Conservation (phyloP, 53 echinoderm and acorn worm genomes). For the Hippasteria phrygiana region DNA sequence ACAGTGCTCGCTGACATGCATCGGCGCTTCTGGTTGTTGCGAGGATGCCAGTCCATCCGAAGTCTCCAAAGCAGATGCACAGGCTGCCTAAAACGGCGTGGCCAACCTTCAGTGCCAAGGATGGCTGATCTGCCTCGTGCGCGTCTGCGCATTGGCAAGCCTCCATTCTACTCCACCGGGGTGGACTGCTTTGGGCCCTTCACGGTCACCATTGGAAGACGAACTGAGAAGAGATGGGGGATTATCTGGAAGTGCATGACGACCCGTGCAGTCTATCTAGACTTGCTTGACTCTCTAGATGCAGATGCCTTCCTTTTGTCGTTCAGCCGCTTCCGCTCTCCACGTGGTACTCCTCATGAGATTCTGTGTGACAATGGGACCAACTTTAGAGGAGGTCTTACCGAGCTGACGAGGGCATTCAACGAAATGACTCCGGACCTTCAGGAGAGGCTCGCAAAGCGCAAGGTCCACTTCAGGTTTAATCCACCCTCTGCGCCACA, state of each 20-base stretch:
- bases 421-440: slow-evolving; percentile 50
- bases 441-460: slow-evolving; percentile 45
- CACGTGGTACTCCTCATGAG: slow-evolving; percentile 43
- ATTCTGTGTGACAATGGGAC: slow-evolving; percentile 51
- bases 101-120: background rate
- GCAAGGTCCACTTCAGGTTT: slow-evolving; percentile 41
- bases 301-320: slow-evolving; percentile 56
- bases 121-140: slow-evolving; percentile 25
- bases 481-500: slow-evolving; percentile 59
- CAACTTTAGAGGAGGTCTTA: slow-evolving; percentile 61
- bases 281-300: slow-evolving; percentile 44
- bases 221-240: slow-evolving; percentile 58
- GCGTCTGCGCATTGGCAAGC: background rate
- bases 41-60: slow-evolving; percentile 12
- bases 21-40: slow-evolving; percentile 10
- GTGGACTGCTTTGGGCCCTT: no score
- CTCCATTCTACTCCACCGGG: slow-evolving; percentile 11
- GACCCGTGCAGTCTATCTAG: slow-evolving; percentile 58
- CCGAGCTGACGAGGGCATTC: slow-evolving; percentile 49
- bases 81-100: background rate
- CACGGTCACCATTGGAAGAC: slow-evolving; percentile 1
- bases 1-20: slow-evolving; percentile 9
- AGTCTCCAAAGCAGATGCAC: background rate
- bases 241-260: slow-evolving; percentile 66
- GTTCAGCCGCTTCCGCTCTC: slow-evolving; percentile 41